Evolutionary conservation across 1,140 invertebrate species (phyloP), one percentile per base, ranked within the genome.

Genomic region (Drosophila melanica): DNA sequence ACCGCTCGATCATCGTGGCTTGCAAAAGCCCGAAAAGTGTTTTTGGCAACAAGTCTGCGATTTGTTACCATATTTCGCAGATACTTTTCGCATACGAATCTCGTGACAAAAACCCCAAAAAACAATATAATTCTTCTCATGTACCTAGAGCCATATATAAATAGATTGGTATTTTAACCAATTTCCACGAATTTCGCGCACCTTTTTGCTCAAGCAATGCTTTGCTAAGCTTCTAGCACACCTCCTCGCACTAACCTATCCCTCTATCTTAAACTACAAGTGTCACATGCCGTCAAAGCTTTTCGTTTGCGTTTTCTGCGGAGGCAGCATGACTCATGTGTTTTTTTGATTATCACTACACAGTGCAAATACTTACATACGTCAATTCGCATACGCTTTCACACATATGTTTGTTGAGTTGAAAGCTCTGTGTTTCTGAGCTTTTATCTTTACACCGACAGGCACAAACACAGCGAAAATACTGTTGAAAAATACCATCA

Each of bases 311-410:
- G 60, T 62, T 73, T 82, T 81, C 74, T 67, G 53, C 53, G 58
- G 66, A 70, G 67, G 81, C 79, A 89, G 66, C 79, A 58, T 89
- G 84, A 89, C 84, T 89, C 84, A 89, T 80, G 79, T 30, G 23
- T 18, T 80, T 89, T 84, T 67, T 68, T 79, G 41, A 72, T 14
- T 33, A 67, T 65, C 75, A 44, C 65, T 70, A 11, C 23, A 45
- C 10, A 30, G 7, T 57, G n/a, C 3, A 27, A 42, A 27, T 30
- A 42, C 8, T 9, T 41, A 45, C 33, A 20, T 16, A 42, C 8
- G 7, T 42, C 39, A 18, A 16, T 33, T 11, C n/a, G 1, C 35
- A 42, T 10, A 33, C 44, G 20, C 42, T 39, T 50, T 14, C 27
- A 16, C 41, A 45, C 9, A 54, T 53, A 48, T 58, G 23, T 20